Conservation (phyloP, 2,888 invertebrate genomes). For the Priocnemis perturbator region DNA sequence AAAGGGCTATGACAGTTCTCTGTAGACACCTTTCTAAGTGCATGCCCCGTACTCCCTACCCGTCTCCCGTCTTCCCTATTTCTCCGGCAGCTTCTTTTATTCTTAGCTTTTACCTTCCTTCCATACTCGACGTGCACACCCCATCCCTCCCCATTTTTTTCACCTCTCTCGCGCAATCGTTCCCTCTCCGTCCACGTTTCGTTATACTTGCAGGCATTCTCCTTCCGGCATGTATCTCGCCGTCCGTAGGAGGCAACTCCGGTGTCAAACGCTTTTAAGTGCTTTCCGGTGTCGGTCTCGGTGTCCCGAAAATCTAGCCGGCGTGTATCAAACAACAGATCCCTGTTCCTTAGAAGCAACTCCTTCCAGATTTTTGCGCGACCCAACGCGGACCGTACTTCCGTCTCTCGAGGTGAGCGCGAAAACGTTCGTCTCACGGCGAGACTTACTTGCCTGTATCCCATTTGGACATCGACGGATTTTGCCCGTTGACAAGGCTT, state of each 20-base stretch:
- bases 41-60: neutral
- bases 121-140: too few species aligned
- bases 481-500: too few species aligned
- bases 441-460: too few species aligned
- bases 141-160: neutral
- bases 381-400: too few species aligned
- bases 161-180: neutral
- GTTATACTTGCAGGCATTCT: neutral
- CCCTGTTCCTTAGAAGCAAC: neutral
- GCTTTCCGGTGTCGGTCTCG: conserved; percentile 59
- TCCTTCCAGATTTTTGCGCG: neutral
- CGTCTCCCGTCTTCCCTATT: neutral
- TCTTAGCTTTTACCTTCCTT: neutral
- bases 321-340: conserved; percentile 1
- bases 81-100: conserved; percentile 7
- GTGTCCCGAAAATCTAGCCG: conserved; percentile 43
- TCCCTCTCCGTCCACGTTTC: neutral
- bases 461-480: too few species aligned
- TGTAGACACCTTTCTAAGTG: neutral
- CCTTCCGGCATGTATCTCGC: too few species aligned
- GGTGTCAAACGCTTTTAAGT: conserved; percentile 60
- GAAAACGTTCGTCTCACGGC: too few species aligned
- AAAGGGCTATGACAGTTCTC: too few species aligned
- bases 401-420: too few species aligned
- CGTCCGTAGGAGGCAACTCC: conserved; percentile 14